Evolutionary conservation across 2,797 vertebrate genomes (phyloP), one percentile per base, ranked within the genome.

Genomic region (Mus caroli): DNA sequence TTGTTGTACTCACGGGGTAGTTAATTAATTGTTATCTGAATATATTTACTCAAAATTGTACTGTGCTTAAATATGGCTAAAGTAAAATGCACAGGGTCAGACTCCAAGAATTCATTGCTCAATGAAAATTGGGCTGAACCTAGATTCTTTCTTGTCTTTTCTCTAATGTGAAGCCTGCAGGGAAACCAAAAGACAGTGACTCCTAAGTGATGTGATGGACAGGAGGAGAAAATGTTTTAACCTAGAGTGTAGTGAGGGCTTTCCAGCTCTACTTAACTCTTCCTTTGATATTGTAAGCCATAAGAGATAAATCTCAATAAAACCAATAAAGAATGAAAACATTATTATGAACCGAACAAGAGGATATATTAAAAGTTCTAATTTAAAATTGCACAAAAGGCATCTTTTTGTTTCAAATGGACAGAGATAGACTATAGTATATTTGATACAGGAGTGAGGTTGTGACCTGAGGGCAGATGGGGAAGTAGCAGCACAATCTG

Each of bases 221-320:
- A 28, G 37, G 20, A 73, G 69, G 19, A 37, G 56, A 58, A 58
- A 22, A 8, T 58, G 56, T 58, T 58, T 58, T 58, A 58, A 58
- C 56, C 56, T 58, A 6, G 19, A 58, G 56, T 58, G 6, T 58
- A 58, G 56, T 58, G 5, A 22, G 56, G 56, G 56, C 22, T 22
- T 22, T 20, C 56, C 20, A 58, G 56, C 56, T 58, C 56, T 58
- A 58, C 20, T 58, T 58, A 58, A 58, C 56, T 58, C 56, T 58
- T 58, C 56, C 56, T 58, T 58, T 22, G 56, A 22, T 58, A 58
- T 58, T 58, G 12, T 58, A 58, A 58, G 20, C 20, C 26, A 31
- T 56, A 17, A 24, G 31, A 95, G 54, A 58, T 94, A 52, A 52
- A 26, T 58, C 58, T 92, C 90, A 95, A 69, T 24, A 82, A 62